These are phyloP conservation scores for Drosophila niveifrons DNA, from an alignment of 2,888 invertebrate genomes.

Conservation along the genomic window DNA sequence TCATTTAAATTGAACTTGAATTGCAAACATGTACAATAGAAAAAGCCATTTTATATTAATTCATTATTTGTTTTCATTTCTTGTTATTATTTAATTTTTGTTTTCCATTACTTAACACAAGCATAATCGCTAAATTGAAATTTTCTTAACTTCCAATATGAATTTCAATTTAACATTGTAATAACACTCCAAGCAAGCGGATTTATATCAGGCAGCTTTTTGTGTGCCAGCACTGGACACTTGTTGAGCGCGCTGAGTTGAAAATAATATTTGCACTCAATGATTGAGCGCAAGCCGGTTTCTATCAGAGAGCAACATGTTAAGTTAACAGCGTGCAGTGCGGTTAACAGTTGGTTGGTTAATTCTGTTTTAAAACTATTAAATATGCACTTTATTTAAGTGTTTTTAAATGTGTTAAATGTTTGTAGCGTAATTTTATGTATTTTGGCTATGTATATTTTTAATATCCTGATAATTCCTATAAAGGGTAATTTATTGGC, in stretches of 20 bases:
- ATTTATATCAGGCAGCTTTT: slow-evolving; percentile 30
- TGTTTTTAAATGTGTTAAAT: background rate
- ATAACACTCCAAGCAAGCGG: slow-evolving; percentile 14
- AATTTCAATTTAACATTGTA: slow-evolving; percentile 4
- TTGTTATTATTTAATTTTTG: background rate
- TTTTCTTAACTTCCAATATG: background rate
- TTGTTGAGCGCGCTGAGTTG: slow-evolving; percentile 19
- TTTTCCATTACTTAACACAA: background rate
- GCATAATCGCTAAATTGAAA: background rate
- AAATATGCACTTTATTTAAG: background rate
- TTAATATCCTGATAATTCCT: too few species aligned
- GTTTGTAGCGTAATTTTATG: background rate
- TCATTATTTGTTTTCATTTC: too few species aligned
- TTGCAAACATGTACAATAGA: background rate
- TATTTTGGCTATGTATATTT: too few species aligned
- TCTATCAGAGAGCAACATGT: slow-evolving; percentile 31
- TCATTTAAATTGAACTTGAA: background rate
- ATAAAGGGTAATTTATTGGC: background rate
- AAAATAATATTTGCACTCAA: slow-evolving; percentile 10
- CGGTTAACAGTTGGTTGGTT: slow-evolving; percentile 34
- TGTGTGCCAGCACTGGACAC: slow-evolving; percentile 25
- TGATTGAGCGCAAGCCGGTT: slow-evolving; percentile 26
- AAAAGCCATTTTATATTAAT: too few species aligned
- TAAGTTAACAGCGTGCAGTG: slow-evolving; percentile 31
- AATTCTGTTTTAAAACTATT: slow-evolving; percentile 1